Evolutionary conservation across 2,113 vertebrate species (phyloP).

Genomic region (Hystrix cristata): DNA sequence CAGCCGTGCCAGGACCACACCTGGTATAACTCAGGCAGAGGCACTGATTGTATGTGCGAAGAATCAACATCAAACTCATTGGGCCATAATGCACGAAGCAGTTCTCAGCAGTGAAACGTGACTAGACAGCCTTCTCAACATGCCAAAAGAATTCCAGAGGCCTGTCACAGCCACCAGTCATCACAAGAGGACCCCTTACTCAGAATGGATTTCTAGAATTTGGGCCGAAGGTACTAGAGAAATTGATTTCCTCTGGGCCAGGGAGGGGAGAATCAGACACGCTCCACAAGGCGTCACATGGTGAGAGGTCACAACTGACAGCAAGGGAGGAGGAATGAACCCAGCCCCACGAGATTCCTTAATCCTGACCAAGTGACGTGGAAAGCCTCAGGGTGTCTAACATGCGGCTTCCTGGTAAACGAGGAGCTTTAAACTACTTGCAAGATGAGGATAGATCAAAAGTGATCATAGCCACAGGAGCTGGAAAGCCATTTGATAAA

Average conservation of each 20-base stretch:
- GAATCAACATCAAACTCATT: no score
- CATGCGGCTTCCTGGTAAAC: not conserved
- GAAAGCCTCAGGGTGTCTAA: no score
- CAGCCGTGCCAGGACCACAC: not conserved
- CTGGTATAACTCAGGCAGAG: not conserved
- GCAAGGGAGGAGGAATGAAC: not conserved
- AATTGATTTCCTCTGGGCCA: not conserved
- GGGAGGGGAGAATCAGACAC: not conserved
- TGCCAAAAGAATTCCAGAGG: accelerated
- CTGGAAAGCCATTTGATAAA: not conserved
- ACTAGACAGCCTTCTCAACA: no score
- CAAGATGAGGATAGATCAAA: not conserved
- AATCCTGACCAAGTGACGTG: not conserved
- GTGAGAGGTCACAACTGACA: not conserved
- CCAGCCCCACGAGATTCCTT: no score
- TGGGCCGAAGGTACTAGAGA: not conserved
- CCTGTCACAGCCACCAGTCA: not conserved
- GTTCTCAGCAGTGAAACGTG: accelerated
- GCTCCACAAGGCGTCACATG: not conserved
- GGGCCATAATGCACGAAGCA: accelerated
- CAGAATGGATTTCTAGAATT: not conserved
- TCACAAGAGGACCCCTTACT: no score
- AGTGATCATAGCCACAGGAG: no score
- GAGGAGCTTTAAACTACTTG: not conserved
- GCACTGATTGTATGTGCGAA: not conserved